Conservation (phyloP, 2,888 invertebrate genomes). For the Eupithecia dodoneata region DNA sequence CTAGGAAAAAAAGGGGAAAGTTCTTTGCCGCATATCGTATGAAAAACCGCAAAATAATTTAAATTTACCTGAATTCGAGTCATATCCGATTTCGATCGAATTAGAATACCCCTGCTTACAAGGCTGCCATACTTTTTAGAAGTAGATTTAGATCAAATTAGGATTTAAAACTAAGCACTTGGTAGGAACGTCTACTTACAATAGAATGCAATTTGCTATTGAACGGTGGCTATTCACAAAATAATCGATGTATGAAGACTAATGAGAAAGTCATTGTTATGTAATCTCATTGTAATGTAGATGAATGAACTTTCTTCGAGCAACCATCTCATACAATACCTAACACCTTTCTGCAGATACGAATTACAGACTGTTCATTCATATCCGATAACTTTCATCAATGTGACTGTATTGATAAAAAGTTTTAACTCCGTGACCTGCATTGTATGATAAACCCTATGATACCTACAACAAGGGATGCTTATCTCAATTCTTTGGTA, state of each 20-base stretch:
- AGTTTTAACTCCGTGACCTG: constrained; percentile 21
- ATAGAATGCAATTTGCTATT: background rate
- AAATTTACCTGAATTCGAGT: background rate
- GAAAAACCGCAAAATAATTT: background rate
- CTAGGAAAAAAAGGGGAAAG: background rate
- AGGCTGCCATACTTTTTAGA: background rate
- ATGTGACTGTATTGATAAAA: constrained; percentile 21
- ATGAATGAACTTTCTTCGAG: constrained; percentile 5
- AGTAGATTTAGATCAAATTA: background rate
- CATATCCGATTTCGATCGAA: background rate
- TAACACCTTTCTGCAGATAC: constrained; percentile 28
- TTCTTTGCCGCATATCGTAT: background rate
- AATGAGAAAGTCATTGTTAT: background rate
- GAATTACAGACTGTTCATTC: constrained; percentile 23
- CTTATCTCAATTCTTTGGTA: constrained; percentile 45
- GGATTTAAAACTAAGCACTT: background rate
- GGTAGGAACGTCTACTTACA: constrained; percentile 2
- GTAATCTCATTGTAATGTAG: background rate
- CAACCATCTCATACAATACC: constrained; percentile 17
- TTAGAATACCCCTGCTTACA: background rate
- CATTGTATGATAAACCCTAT: constrained; percentile 20
- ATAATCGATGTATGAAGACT: background rate
- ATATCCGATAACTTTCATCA: constrained; percentile 30
- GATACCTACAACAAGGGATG: constrained; percentile 16
- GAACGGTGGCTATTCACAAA: constrained; percentile 3